Percentiles rank a stretch among this genome's conserved stretches.
Conservation (phyloP, 2,113 vertebrate genomes). For the Trinectes maculatus region DNA sequence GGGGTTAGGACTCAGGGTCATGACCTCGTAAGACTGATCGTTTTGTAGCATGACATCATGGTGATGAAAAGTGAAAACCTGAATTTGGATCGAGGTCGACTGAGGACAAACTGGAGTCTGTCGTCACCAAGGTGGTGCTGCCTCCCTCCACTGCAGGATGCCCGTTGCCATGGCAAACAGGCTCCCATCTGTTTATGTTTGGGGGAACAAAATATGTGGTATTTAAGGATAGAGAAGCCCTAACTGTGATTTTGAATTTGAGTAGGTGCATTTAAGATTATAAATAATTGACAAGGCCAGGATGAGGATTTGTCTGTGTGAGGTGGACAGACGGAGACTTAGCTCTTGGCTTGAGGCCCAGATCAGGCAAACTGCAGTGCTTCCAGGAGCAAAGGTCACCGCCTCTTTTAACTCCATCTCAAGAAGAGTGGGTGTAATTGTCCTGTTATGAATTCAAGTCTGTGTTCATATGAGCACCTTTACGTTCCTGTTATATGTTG, state of each 20-base stretch:
- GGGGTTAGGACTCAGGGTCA: background rate
- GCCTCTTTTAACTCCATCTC: conserved; percentile 32
- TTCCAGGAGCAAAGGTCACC: conserved; percentile 52
- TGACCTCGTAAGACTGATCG: background rate
- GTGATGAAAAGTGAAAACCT: background rate
- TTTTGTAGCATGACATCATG: background rate
- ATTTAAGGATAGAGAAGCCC: too few relatives aligned
- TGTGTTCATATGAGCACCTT: background rate
- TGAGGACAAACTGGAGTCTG: conserved; percentile 51
- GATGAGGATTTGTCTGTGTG: conserved; percentile 44
- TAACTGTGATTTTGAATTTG: background rate
- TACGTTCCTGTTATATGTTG: too few relatives aligned
- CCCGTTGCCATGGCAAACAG: conserved; percentile 31
- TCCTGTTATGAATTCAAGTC: background rate
- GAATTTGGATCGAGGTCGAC: conserved; percentile 31
- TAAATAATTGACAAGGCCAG: conserved; percentile 45
- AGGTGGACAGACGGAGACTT: conserved; percentile 1
- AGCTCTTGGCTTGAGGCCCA: conserved; percentile 49
- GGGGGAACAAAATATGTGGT: background rate
- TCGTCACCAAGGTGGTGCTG: background rate
- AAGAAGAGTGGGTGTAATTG: background rate
- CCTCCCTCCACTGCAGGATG: conserved; percentile 23
- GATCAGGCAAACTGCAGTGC: conserved; percentile 47
- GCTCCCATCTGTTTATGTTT: background rate
- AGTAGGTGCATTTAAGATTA: conserved; percentile 14